Evolutionary conservation across 2,888 invertebrate genomes (phyloP).

Genomic region (Mesorhabditis spiculigera): DNA sequence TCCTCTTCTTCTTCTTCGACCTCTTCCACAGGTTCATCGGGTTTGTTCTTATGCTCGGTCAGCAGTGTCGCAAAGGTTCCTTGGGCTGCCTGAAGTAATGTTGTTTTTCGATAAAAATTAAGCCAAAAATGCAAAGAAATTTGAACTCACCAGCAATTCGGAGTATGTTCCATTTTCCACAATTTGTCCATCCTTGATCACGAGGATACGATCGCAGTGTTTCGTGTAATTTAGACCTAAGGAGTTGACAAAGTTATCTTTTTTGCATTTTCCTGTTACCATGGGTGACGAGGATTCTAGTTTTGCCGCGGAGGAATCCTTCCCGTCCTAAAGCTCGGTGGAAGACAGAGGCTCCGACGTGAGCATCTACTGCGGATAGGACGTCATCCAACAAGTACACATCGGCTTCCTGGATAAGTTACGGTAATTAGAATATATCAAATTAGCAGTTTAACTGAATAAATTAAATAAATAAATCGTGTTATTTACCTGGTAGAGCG

Average conservation of each 20-base stretch:
- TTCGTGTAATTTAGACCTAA: slow-evolving; percentile 81
- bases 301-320: slow-evolving; percentile 66
- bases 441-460: background rate
- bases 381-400: slow-evolving; percentile 92
- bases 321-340: slow-evolving; percentile 74
- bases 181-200: slow-evolving; percentile 64
- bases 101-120: too few relatives aligned
- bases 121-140: background rate
- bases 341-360: slow-evolving; percentile 95
- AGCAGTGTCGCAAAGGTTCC: slow-evolving; percentile 19
- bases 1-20: slow-evolving; percentile 3
- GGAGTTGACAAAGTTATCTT: background rate
- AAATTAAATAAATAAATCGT: background rate
- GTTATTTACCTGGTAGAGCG: slow-evolving; percentile 73
- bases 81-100: background rate
- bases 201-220: slow-evolving; percentile 82
- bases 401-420: slow-evolving; percentile 11
- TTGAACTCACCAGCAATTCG: slow-evolving; percentile 10
- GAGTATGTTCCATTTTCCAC: slow-evolving; percentile 20
- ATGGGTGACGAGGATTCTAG: slow-evolving; percentile 89
- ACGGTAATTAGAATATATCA: too few relatives aligned
- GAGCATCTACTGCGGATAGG: slow-evolving; percentile 86
- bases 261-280: slow-evolving; percentile 56
- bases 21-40: slow-evolving; percentile 7
- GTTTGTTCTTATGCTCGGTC: slow-evolving; percentile 16